Conservation (phyloP, 2,797 vertebrate genomes). For the Lemur catta region DNA sequence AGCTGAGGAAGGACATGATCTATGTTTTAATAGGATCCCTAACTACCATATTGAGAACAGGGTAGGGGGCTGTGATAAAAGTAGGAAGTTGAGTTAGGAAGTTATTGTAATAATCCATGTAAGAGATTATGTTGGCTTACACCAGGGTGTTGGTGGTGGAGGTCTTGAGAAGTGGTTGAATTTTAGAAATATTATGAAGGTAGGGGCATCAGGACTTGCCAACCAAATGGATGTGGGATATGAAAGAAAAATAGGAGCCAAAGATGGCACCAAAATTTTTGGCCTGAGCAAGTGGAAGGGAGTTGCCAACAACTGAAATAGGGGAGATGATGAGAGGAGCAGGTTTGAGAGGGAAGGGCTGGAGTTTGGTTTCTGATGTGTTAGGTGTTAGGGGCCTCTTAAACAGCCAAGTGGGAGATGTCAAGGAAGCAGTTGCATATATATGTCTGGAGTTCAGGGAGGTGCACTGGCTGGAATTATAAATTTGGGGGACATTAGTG, state of each 20-base stretch:
- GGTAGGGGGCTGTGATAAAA: background rate
- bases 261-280: background rate
- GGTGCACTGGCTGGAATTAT: background rate
- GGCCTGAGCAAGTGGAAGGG: background rate
- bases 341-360: background rate
- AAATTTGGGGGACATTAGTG: background rate
- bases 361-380: background rate
- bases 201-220: background rate
- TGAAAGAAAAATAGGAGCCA: background rate
- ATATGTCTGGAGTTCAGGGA: background rate
- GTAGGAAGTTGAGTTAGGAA: background rate
- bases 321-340: background rate
- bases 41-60: background rate
- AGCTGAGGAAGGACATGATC: background rate
- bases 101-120: background rate
- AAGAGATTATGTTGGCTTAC: background rate
- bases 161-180: background rate
- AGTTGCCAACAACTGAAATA: background rate
- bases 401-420: background rate
- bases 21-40: background rate
- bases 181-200: background rate
- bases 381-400: background rate
- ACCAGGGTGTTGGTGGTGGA: background rate
- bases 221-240: background rate
- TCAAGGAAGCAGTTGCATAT: background rate